Base-by-base conservation (phyloP, 2,113 vertebrate genomes). In the Alces alces region DNA sequence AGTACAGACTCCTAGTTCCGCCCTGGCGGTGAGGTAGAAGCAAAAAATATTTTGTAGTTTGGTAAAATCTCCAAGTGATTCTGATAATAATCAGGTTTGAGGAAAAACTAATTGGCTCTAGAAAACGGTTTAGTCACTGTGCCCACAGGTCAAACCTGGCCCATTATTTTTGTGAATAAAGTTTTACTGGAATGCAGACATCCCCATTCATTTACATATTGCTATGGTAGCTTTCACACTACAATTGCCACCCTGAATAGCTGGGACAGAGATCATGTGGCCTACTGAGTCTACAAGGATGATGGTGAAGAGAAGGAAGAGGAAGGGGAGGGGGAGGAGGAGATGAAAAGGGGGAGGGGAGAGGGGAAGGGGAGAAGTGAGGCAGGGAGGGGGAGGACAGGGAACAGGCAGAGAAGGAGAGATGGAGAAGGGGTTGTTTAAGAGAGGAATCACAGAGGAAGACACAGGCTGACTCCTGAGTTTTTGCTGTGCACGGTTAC, bases 341-440 rank as follows among this genome's bases (percentile, higher is more conserved):
- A 76, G 23, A 43, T 2, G 28, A 21, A 7, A 2, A 30, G 4
- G 30, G 2, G 14, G 47, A 33, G 43, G 5, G 6, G 23, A 3
- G 27, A 43, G 17, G 14, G 2, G 73, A 78, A 76, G 25, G 73
- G 73, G 39, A 76, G 70, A 15, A 16, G 25, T 28, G 23, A 45
- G 73, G 39, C 0, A 0, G 39, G 39, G 13, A 45, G 13, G 7
- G 12, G 39, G 39, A 15, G 73, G 39, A 76, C 25, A 27, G 39
- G 73, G 25, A 45, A 8, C 23, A 80, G 25, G 36, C 33, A 7
- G 19, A 28, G 23, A 5, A 82, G n/a, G 39, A 6, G 47, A 23
- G n/a, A 39, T 2, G 5, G 19, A 23, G 23, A 16, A 39, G 15
- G 3, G 21, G 23, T 4, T 50, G 27, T 9, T 14, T 27, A 25